phyloP scores from a whole-genome alignment of 1,140 invertebrate species.

The Antheraea pernyi region DNA sequence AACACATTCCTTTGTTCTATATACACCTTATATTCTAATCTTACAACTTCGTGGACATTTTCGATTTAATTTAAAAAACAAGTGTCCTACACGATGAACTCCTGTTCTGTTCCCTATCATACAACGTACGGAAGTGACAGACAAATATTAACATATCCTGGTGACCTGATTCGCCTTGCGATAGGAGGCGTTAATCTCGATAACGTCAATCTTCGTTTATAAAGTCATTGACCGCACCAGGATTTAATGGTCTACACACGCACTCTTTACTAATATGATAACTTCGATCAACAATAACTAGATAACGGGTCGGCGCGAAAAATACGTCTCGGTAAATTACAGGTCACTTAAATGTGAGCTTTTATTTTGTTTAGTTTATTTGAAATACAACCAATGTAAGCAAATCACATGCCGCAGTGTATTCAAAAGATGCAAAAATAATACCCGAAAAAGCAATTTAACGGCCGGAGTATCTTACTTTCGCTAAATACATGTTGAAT shows the following conservation, averaged over 20 bases:
- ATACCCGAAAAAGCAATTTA: too few relatives aligned
- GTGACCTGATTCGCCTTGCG: neutral
- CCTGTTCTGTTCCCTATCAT: neutral
- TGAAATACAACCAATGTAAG: too few relatives aligned
- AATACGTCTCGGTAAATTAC: too few relatives aligned
- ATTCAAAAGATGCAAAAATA: too few relatives aligned
- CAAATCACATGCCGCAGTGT: too few relatives aligned
- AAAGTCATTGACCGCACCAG: neutral
- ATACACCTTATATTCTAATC: neutral
- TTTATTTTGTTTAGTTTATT: too few relatives aligned
- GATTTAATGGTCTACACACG: neutral
- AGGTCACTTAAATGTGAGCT: too few relatives aligned
- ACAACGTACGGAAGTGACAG: neutral
- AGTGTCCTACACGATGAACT: neutral
- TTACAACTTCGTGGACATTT: neutral
- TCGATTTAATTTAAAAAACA: neutral
- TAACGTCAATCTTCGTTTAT: neutral
- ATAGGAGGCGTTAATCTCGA: neutral
- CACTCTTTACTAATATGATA: too few relatives aligned
- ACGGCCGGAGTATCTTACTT: too few relatives aligned
- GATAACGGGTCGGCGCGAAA: too few relatives aligned
- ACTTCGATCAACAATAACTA: too few relatives aligned
- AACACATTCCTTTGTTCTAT: constrained; percentile 10
- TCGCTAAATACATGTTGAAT: too few relatives aligned
- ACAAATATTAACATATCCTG: neutral